Evolutionary conservation across 2,113 vertebrate species (phyloP).

Genomic region (Neoarius graeffei): DNA sequence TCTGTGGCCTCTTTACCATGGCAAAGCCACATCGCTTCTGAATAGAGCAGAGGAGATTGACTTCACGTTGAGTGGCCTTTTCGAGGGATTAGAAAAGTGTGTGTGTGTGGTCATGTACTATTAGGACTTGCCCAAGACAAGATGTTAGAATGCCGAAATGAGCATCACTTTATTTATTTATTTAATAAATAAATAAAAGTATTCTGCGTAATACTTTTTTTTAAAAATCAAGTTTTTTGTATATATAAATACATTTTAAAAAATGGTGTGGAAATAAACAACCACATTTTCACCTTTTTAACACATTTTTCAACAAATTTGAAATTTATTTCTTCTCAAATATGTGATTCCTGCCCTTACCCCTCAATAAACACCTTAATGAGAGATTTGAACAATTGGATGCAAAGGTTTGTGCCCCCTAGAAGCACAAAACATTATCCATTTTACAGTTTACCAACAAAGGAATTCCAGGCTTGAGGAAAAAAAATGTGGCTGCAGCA

Average conservation of each 20-base stretch:
- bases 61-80: slow-evolving; percentile 37
- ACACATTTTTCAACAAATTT: neutral
- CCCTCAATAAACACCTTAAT: neutral
- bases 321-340: neutral
- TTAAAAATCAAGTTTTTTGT: too few species aligned
- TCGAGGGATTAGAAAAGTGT: slow-evolving; percentile 6
- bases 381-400: neutral
- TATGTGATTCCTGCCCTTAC: neutral
- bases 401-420: neutral
- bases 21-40: slow-evolving; percentile 45
- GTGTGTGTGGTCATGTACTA: slow-evolving; percentile 5
- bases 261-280: too few species aligned
- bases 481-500: neutral
- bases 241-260: too few species aligned
- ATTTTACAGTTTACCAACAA: too few species aligned
- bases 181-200: neutral
- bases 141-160: neutral
- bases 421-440: too few species aligned
- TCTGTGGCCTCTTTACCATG: slow-evolving; percentile 54
- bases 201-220: too few species aligned
- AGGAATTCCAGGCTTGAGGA: neutral
- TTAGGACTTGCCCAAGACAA: neutral
- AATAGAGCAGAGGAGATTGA: slow-evolving; percentile 51
- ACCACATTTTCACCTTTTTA: neutral
- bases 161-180: neutral